These are phyloP conservation scores for Luehdorfia chinensis DNA, from an alignment of 1,140 invertebrate species.

Conservation along the genomic window DNA sequence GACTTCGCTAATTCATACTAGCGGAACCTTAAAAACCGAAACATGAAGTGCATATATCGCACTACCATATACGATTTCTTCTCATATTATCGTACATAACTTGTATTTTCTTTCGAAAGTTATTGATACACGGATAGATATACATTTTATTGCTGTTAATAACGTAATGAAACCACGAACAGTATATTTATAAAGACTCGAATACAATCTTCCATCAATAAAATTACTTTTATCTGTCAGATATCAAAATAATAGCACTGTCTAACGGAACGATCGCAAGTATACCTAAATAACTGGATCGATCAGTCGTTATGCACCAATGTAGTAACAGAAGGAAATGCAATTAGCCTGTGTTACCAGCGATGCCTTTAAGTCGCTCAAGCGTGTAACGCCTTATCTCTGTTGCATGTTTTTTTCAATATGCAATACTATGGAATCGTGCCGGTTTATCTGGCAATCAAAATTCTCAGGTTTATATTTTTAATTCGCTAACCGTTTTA, in stretches of 20 bases:
- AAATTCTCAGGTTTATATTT: conserved; percentile 72
- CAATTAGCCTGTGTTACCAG: conserved; percentile 61
- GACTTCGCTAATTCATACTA: too few species aligned
- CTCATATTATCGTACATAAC: neutral
- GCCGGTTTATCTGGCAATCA: conserved; percentile 65
- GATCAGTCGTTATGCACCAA: conserved; percentile 53
- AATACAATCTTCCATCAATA: conserved; percentile 18
- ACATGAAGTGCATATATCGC: neutral
- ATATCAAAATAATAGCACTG: conserved; percentile 14
- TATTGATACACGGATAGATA: conserved; percentile 10
- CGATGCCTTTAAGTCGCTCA: conserved; percentile 63
- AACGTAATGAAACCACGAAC: conserved; percentile 11
- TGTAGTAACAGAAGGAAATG: conserved; percentile 71
- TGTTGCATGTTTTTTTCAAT: conserved; percentile 74
- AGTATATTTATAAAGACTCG: conserved; percentile 5
- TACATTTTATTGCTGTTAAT: conserved; percentile 12
- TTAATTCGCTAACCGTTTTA: conserved; percentile 67
- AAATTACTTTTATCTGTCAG: conserved; percentile 14
- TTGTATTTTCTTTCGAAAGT: conserved; percentile 4
- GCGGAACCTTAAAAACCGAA: too few species aligned
- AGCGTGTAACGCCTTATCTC: conserved; percentile 70
- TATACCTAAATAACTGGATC: conserved; percentile 30
- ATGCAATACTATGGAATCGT: conserved; percentile 72
- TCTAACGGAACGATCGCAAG: conserved; percentile 25
- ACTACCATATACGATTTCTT: neutral